Conservation (phyloP, 2,797 vertebrate genomes). For the Luscinia luscinia region DNA sequence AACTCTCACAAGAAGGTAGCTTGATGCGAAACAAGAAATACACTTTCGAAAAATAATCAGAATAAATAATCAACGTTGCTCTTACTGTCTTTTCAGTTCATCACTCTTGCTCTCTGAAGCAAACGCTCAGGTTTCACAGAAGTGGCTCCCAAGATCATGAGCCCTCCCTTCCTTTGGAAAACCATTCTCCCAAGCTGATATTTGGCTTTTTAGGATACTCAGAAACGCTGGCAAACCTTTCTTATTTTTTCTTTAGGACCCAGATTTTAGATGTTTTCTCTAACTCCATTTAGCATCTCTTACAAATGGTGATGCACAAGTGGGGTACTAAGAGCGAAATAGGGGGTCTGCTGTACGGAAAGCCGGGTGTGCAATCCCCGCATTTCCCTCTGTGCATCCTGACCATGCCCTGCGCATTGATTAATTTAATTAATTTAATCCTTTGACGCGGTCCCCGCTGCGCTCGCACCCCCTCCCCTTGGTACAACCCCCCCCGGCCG, state of each 20-base stretch:
- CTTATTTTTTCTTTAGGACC: not conserved
- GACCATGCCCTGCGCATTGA: rapidly evolving
- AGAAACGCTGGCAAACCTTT: not conserved
- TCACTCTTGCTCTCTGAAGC: not conserved
- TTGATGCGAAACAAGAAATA: not conserved
- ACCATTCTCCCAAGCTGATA: not conserved
- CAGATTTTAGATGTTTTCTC: not conserved
- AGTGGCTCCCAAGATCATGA: not conserved
- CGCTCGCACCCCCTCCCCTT: not conserved
- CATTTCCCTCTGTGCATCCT: too few relatives aligned
- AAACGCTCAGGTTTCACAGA: rapidly evolving
- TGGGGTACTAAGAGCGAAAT: not conserved
- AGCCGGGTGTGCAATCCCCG: rapidly evolving
- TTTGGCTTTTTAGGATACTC: not conserved
- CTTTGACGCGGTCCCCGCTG: too few relatives aligned
- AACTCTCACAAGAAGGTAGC: not conserved
- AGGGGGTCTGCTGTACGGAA: not conserved
- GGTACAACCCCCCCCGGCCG: not conserved
- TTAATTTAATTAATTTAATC: not conserved
- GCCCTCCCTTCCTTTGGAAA: not conserved
- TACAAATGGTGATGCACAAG: not conserved
- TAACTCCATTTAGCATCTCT: not conserved
- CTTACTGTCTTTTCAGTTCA: not conserved
- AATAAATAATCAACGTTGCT: not conserved
- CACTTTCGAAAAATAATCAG: not conserved